Conservation (phyloP, 2,888 invertebrate species). For the Limnephilus lunatus region DNA sequence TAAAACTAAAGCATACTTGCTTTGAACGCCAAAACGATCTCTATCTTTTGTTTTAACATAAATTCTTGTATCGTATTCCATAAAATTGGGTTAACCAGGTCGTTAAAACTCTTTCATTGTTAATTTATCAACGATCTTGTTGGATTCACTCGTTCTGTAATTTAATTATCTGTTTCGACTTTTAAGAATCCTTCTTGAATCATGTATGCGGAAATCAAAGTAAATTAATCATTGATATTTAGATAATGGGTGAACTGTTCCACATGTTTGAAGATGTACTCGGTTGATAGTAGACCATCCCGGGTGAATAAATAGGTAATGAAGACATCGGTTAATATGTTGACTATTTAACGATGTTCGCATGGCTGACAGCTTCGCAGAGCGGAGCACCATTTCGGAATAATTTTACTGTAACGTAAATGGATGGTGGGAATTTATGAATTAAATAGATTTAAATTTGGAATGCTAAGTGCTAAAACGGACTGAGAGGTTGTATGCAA, state of each 20-base stretch:
- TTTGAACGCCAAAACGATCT: constrained; percentile 13
- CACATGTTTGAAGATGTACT: neutral
- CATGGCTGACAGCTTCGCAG: constrained; percentile 36
- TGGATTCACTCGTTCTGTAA: constrained; percentile 15
- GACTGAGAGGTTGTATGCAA: constrained; percentile 65
- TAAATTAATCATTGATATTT: constrained; percentile 46
- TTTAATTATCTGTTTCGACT: constrained; percentile 30
- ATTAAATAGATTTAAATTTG: constrained; percentile 66
- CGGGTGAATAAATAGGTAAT: constrained; percentile 11
- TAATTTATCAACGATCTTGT: constrained; percentile 44
- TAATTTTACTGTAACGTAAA: constrained; percentile 59
- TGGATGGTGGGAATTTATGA: constrained; percentile 65
- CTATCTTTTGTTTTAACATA: constrained; percentile 27
- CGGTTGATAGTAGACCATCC: constrained; percentile 9
- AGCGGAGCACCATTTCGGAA: constrained; percentile 47
- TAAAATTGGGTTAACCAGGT: constrained; percentile 52
- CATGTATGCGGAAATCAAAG: neutral
- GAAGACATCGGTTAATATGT: constrained; percentile 19
- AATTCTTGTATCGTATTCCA: constrained; percentile 43
- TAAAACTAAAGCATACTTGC: neutral
- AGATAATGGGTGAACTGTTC: constrained; percentile 27
- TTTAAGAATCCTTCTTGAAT: constrained; percentile 19
- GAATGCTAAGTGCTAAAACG: constrained; percentile 66
- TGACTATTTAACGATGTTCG: constrained; percentile 41
- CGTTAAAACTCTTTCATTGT: constrained; percentile 49